These are phyloP conservation scores for Sphecodes monilicornis DNA, from an alignment of 2,888 invertebrate species.

Conservation along the genomic window DNA sequence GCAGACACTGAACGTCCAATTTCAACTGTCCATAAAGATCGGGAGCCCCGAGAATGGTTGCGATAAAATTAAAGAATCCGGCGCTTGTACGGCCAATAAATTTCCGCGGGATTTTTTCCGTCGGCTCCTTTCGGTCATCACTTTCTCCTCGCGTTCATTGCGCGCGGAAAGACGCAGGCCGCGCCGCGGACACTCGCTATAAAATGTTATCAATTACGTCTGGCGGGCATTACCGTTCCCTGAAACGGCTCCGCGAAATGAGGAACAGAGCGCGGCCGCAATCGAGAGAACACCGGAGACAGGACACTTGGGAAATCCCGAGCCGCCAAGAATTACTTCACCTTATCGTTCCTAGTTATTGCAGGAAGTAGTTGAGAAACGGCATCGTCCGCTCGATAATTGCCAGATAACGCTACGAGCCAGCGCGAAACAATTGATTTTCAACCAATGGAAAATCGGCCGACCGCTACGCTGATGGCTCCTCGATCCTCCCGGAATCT, in stretches of 20 bases:
- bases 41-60: not conserved
- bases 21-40: conserved; percentile 7
- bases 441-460: conserved; percentile 21
- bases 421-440: conserved; percentile 52
- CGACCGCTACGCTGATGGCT: too few species aligned
- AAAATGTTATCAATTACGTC: conserved; percentile 54
- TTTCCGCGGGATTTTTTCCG: not conserved
- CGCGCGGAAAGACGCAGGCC: not conserved
- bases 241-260: conserved; percentile 32
- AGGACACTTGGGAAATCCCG: conserved; percentile 66
- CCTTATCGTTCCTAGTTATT: conserved; percentile 59
- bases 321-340: conserved; percentile 60
- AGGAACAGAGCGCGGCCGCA: conserved; percentile 42
- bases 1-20: not conserved
- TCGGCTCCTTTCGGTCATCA: not conserved
- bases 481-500: not conserved
- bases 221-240: conserved; percentile 19
- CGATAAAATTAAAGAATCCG: conserved; percentile 15
- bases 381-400: conserved; percentile 58
- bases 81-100: not conserved
- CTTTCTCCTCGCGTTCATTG: not conserved
- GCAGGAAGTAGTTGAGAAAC: conserved; percentile 61
- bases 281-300: conserved; percentile 46
- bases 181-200: not conserved
- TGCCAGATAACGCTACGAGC: conserved; percentile 47